Evolutionary conservation across 2,797 vertebrate genomes (phyloP).

Genomic region (Lagothrix lagotricha): DNA sequence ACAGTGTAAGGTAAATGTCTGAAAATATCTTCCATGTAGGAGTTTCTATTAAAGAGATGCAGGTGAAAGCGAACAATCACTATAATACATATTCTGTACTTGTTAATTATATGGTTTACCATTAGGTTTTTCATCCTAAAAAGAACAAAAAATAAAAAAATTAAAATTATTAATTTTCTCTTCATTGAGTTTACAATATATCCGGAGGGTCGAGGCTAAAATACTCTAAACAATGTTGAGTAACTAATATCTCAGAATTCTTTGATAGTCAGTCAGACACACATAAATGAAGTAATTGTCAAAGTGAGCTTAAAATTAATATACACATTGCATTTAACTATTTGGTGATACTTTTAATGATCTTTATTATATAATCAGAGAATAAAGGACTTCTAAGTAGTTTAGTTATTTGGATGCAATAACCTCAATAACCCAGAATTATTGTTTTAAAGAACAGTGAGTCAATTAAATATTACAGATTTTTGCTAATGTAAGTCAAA

Average conservation of each 20-base stretch:
- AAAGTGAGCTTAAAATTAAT: background rate
- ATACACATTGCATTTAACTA: background rate
- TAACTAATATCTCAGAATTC: background rate
- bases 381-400: background rate
- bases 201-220: background rate
- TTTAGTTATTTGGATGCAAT: background rate
- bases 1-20: background rate
- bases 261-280: background rate
- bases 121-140: background rate
- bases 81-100: background rate
- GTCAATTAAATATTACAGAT: background rate
- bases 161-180: background rate
- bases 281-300: background rate
- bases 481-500: background rate
- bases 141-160: background rate
- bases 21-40: background rate
- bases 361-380: background rate
- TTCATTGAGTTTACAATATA: background rate
- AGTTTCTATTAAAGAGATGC: background rate
- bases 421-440: background rate
- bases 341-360: slow-evolving; percentile 11
- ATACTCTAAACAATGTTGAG: background rate
- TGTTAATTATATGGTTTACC: background rate
- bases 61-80: background rate
- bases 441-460: background rate